Evolutionary conservation across 2,113 vertebrate genomes (phyloP).

Genomic region (Elephas maximus): DNA sequence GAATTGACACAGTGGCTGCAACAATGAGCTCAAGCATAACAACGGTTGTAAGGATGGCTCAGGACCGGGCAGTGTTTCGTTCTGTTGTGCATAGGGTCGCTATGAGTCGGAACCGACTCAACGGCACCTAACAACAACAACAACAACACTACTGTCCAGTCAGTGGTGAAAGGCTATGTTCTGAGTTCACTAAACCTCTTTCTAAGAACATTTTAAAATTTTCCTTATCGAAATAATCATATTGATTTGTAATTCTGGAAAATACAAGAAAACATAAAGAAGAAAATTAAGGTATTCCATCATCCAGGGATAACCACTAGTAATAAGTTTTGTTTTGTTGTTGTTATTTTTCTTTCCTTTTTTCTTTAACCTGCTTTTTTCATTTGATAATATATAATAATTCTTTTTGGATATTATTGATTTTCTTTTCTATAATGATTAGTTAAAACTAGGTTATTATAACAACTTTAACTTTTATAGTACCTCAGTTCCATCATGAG

Average conservation of each 20-base stretch:
- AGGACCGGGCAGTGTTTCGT: too few species aligned
- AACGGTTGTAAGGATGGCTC: too few species aligned
- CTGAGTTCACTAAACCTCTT: background rate
- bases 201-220: background rate
- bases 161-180: fast-evolving
- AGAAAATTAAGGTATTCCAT: background rate
- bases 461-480: background rate
- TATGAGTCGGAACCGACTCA: too few species aligned
- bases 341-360: background rate
- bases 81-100: too few species aligned
- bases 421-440: background rate
- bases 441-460: background rate
- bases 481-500: background rate
- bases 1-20: too few species aligned
- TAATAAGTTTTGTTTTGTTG: background rate
- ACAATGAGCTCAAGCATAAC: too few species aligned
- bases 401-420: background rate
- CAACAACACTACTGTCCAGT: too few species aligned
- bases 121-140: too few species aligned
- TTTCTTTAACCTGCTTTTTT: background rate
- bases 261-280: background rate
- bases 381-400: background rate
- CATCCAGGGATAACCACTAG: background rate
- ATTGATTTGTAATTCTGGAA: background rate
- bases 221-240: background rate